Evolutionary conservation across 1,140 invertebrate species (phyloP), one percentile per base, ranked within the genome.

Genomic region (Penaeus japonicus): DNA sequence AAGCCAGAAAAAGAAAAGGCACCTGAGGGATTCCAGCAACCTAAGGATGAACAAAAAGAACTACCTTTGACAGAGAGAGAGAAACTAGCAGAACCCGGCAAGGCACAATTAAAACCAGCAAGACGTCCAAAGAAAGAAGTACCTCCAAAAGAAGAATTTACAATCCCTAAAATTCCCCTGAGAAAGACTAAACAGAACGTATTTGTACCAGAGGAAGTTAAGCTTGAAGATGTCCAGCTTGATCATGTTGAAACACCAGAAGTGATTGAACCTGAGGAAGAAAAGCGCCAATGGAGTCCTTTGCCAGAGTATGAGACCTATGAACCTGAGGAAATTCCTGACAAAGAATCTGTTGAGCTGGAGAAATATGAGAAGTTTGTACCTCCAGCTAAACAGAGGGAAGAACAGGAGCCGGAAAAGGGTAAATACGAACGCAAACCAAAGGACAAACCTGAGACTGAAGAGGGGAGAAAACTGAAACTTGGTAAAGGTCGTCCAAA

Each of bases 201-300:
- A 18, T 85, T 85, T 78, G 54, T n/a, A 4, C 84, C 84, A 7
- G 84, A 78, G 59, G 84, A 85, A 12, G 73, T 39, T 20, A 79
- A 24, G 15, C 73, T 85, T 0, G 84, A 85, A n/a, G 47, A 30
- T 32, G 84, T 85, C 17, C 73, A 85, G 47, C 55, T 85, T 32
- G 84, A 85, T 3, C 84, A 85, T 85, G 75, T 85, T 24, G 84
- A 85, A 24, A 85, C 73, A 35, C 84, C 84, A 57, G 75, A 85
- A 62, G 75, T 78, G 30, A 53, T 55, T 59, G 84, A 85, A 59
- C 53, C 80, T 55, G n/a, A 20, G 15, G 4, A 18, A 27, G 84
- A 85, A 27, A 85, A 85, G 73, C 57, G 84, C 22, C 73, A 59
- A 12, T 87, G 85, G 85, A 55, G 39, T 32, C 85, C 85, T 54